Evolutionary conservation across 2,797 vertebrate genomes (phyloP).

Genomic region (Apogon talboti): DNA sequence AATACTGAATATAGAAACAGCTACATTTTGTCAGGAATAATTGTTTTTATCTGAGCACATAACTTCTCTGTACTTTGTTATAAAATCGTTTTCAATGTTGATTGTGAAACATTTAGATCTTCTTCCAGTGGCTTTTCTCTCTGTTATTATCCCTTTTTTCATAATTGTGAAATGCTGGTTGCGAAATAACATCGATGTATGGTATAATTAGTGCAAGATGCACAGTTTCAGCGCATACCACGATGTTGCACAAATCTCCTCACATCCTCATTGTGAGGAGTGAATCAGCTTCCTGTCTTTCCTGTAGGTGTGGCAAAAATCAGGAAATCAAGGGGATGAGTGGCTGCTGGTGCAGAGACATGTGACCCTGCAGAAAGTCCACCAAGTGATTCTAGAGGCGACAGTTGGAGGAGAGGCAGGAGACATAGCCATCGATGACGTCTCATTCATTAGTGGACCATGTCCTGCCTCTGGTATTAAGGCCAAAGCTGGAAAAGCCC

Average conservation of each 20-base stretch:
- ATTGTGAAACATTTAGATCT: constrained; percentile 64
- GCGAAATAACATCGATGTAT: constrained; percentile 66
- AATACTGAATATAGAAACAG: constrained; percentile 15
- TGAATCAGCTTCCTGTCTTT: constrained; percentile 73
- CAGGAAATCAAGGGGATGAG: constrained; percentile 75
- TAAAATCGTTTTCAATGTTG: constrained; percentile 19
- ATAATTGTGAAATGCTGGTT: constrained; percentile 76
- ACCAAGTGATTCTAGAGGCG: constrained; percentile 81
- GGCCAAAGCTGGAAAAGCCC: background rate
- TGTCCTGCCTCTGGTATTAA: constrained; percentile 78
- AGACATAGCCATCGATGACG: constrained; percentile 83
- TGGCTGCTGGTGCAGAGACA: constrained; percentile 77
- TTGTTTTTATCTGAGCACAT: constrained; percentile 6
- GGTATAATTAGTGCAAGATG: constrained; percentile 46
- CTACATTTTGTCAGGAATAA: background rate
- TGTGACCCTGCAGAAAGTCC: constrained; percentile 72
- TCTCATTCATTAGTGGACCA: constrained; percentile 66
- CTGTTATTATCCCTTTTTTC: constrained; percentile 50
- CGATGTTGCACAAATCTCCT: constrained; percentile 69
- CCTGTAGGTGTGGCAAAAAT: constrained; percentile 83
- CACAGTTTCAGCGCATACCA: constrained; percentile 49
- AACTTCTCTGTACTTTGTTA: constrained; percentile 57
- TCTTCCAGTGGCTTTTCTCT: constrained; percentile 25
- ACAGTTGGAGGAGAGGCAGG: constrained; percentile 79
- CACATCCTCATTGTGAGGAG: constrained; percentile 77